Base-by-base conservation (phyloP, 2,113 vertebrate genomes). In the Brachypodius melanocephalos region DNA sequence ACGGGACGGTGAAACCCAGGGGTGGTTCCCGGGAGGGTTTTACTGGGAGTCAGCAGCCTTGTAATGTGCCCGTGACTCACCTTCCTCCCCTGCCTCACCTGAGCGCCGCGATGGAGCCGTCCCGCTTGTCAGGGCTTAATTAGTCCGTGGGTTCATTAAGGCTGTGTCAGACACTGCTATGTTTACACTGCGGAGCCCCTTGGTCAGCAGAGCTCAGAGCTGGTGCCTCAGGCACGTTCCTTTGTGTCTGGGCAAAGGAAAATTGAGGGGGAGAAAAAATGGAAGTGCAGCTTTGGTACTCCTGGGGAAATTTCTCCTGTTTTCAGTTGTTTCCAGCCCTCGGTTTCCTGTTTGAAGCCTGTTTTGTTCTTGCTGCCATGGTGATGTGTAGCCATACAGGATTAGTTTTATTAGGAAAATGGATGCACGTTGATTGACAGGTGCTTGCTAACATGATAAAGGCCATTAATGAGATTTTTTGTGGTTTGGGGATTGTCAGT, bases 41-140 rank as follows among this genome's bases (percentile, higher is more conserved):
- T 54, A 3, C 46, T 7, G 85, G 36, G 85, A 95, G 84, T 88
- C 93, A 88, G 67, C 88, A 73, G 84, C 66, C 42, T 28, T 61
- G 82, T 96, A 34, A 93, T 76, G 85, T 38, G 81, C 48, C 18
- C 29, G 63, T 96, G 96, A 96, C 34, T 95, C 94, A 95, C 85
- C 93, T 95, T 96, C 96, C 94, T 85, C 92, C 43, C 36, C 34
- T 34, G 17, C 3, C 92, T 94, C 90, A 90, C 90, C 82, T 38
- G 88, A 74, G 83, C 59, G 5, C 31, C 14, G 21, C 32, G 2
- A 8, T 9, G 28, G 73, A 91, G 78, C 83, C 8, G 0, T 34
- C 8, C 26, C 2, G 14, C 59, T 59, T 16, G 28, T 4, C 46
- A 31, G 38, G 61, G 59, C 71, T 63, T 94, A 91, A 96, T 96